Evolutionary conservation across 1,140 invertebrate species (phyloP), one percentile per base, ranked within the genome.

Genomic region (Drosophila repletoides): DNA sequence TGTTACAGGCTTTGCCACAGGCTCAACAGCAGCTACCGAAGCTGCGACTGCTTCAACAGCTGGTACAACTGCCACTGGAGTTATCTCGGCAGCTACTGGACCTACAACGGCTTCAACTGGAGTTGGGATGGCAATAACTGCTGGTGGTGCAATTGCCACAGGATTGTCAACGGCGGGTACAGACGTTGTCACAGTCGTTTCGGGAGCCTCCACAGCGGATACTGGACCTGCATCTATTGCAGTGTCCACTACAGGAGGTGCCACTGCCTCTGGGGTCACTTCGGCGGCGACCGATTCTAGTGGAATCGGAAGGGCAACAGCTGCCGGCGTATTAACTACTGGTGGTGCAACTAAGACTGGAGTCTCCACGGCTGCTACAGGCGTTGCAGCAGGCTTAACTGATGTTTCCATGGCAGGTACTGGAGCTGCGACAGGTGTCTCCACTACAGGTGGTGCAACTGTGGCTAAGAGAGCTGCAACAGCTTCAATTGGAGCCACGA

Each of bases 1-100:
- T n/a, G n/a, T n/a, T n/a, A n/a, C n/a, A n/a, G n/a, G n/a, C 22
- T 83, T 81, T 1, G 77, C 77, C 0, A 83, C 68, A 0, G 76
- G 76, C 14, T n/a, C n/a, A n/a, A 68, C 48, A 9, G 10, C 52
- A 21, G 56, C 73, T 3, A 53, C 9, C 6, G 12, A 22, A 1
- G 41, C 2, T 7, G 10, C 43, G 7, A 10, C n/a, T 4, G 22
- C 24, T 46, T 46, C 43, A 10, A 46, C 26, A 26, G 6, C 14
- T n/a, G 3, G 12, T n/a, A n/a, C n/a, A n/a, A 5, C 36, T 1
- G n/a, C 19, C 22, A n/a, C 9, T 6, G 9, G n/a, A 2, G 19
- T 12, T n/a, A 21, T 14, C 14, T 24, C 22, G 22, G 6, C 22
- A 3, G 22, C 29, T 31, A 31, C 29, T 2, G n/a, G 5, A 4